These are phyloP conservation scores for Ichneumoninae sp. DNA, from an alignment of 2,888 invertebrate species.

Conservation along the genomic window DNA sequence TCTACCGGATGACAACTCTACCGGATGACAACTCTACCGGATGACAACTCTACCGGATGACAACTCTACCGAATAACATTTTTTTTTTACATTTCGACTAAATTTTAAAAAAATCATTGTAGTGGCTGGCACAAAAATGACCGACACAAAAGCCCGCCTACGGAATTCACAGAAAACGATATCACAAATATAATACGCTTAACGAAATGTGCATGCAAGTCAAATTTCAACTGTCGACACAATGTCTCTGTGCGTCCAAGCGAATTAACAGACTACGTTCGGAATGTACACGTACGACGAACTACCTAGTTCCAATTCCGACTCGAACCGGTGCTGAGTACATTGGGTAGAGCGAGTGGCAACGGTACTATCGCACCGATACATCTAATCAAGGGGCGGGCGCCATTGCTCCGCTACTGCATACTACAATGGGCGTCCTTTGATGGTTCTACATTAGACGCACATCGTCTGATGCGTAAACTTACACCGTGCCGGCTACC, in stretches of 20 bases:
- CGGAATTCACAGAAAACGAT: not conserved
- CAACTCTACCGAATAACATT: no score
- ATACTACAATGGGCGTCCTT: constrained; percentile 63
- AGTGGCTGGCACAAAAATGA: not conserved
- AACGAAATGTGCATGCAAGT: not conserved
- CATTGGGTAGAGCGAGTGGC: constrained; percentile 28
- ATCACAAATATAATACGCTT: not conserved
- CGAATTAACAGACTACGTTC: not conserved
- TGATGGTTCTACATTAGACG: constrained; percentile 67
- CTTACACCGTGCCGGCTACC: constrained; percentile 54
- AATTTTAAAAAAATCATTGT: not conserved
- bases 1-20: no score
- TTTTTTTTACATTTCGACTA: not conserved
- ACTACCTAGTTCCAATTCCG: constrained; percentile 34
- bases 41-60: not conserved
- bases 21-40: no score
- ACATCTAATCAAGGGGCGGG: constrained; percentile 54
- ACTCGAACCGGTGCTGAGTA: constrained; percentile 32
- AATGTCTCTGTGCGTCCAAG: not conserved
- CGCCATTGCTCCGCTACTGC: constrained; percentile 12
- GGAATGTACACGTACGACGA: constrained; percentile 20
- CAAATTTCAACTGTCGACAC: not conserved
- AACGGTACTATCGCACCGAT: constrained; percentile 37
- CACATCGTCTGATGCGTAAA: constrained; percentile 64
- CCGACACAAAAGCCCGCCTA: not conserved